Evolutionary conservation across 1,140 invertebrate genomes (phyloP).

Genomic region (Drosophila ficusphila): DNA sequence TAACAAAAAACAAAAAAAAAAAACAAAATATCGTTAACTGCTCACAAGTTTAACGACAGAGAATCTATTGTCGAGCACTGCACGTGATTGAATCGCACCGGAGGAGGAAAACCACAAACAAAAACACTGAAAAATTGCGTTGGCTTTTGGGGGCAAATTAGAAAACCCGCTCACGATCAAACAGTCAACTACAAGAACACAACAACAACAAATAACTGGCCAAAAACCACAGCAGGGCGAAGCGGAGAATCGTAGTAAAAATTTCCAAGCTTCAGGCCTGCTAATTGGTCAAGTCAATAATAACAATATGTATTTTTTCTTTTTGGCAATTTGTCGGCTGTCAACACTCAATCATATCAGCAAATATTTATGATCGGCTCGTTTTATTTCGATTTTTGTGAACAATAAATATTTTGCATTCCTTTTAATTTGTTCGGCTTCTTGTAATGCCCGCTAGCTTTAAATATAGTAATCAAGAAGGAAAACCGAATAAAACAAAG

Average conservation of each 20-base stretch:
- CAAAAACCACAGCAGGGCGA: background rate
- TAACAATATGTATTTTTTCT: conserved; percentile 41
- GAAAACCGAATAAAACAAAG: conserved; percentile 47
- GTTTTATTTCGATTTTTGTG: conserved; percentile 10
- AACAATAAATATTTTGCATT: conserved; percentile 69
- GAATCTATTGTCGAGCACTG: conserved; percentile 74
- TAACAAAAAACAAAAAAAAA: too few species aligned
- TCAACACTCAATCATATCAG: conserved; percentile 52
- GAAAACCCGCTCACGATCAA: conserved; percentile 70
- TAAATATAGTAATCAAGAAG: conserved; percentile 72
- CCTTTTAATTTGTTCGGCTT: conserved; percentile 57
- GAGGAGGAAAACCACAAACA: conserved; percentile 22
- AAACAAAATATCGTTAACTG: conserved; percentile 59
- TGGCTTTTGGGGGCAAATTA: conserved; percentile 53
- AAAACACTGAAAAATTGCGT: conserved; percentile 44
- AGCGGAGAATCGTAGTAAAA: conserved; percentile 26
- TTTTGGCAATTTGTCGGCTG: conserved; percentile 68
- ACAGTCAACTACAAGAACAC: conserved; percentile 58
- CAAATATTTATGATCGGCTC: conserved; percentile 43
- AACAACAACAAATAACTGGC: conserved; percentile 33
- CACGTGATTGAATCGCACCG: conserved; percentile 72
- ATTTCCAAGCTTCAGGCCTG: conserved; percentile 47
- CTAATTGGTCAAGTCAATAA: conserved; percentile 66
- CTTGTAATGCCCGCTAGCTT: conserved; percentile 41
- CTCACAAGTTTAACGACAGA: conserved; percentile 70